Percentiles rank a stretch among this genome's conserved stretches.
Evolutionary conservation across 2,113 vertebrate species (phyloP).

Genomic region (Zingel zingel): DNA sequence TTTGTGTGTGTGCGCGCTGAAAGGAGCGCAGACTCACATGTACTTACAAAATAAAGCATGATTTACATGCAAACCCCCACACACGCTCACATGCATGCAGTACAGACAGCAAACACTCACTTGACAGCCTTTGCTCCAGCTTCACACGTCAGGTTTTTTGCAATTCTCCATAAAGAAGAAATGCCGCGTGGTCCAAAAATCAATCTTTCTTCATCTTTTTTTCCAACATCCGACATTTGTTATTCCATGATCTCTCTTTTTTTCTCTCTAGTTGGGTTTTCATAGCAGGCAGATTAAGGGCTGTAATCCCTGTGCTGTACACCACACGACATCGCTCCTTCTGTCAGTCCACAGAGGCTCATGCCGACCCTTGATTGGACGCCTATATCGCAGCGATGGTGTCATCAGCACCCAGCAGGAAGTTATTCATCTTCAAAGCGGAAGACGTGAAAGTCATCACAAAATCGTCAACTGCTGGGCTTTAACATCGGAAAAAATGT

Average conservation of each 20-base stretch:
- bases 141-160: not conserved
- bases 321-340: constrained; percentile 60
- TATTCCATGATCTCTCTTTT: constrained; percentile 31
- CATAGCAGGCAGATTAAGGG: constrained; percentile 73
- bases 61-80: not conserved
- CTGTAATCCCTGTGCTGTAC: constrained; percentile 69
- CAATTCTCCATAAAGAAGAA: constrained; percentile 1
- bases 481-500: not conserved
- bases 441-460: not conserved
- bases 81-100: not conserved
- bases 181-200: not conserved
- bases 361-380: constrained; percentile 17
- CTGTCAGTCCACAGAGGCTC: constrained; percentile 42
- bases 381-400: not conserved
- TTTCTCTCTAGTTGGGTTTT: constrained; percentile 44
- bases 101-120: constrained; percentile 31
- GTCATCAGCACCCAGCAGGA: constrained; percentile 29
- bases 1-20: not conserved
- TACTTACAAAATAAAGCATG: not conserved
- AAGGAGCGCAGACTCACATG: not conserved
- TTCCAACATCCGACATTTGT: constrained; percentile 28
- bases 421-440: constrained; percentile 4
- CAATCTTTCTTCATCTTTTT: constrained; percentile 34
- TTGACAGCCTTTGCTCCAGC: not conserved
- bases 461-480: not conserved